Evolutionary conservation across 1,140 invertebrate genomes (phyloP).

Genomic region (Aleiodes sp.): DNA sequence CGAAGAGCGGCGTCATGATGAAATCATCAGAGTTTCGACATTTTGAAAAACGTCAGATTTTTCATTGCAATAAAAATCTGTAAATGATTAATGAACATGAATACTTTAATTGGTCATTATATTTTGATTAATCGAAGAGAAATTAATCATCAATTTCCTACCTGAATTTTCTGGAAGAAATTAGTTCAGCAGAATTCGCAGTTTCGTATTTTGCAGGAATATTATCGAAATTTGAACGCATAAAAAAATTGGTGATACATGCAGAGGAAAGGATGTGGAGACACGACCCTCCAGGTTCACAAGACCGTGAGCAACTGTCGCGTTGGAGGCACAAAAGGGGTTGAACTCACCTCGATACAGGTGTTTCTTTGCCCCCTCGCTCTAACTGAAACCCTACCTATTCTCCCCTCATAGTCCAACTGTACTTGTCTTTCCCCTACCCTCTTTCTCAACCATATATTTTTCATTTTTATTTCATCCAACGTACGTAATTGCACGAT

Average conservation of each 20-base stretch:
- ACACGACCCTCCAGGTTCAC: conserved; percentile 18
- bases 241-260: neutral
- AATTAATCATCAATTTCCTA: no score
- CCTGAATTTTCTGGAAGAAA: no score
- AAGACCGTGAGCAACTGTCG: conserved; percentile 36
- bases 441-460: neutral
- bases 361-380: conserved; percentile 33
- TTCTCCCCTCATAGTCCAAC: neutral
- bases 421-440: neutral
- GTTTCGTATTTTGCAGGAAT: no score
- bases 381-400: neutral
- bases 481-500: neutral
- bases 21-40: no score
- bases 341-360: conserved; percentile 21
- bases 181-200: no score
- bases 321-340: conserved; percentile 31
- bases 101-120: no score
- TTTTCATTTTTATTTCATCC: neutral
- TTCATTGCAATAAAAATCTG: neutral
- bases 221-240: neutral
- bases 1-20: neutral
- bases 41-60: neutral
- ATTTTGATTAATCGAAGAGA: no score
- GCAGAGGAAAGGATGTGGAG: neutral
- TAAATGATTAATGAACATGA: no score